Evolutionary conservation across 2,888 invertebrate genomes (phyloP), one percentile per base, ranked within the genome.

Genomic region (Cordilura impudica): DNA sequence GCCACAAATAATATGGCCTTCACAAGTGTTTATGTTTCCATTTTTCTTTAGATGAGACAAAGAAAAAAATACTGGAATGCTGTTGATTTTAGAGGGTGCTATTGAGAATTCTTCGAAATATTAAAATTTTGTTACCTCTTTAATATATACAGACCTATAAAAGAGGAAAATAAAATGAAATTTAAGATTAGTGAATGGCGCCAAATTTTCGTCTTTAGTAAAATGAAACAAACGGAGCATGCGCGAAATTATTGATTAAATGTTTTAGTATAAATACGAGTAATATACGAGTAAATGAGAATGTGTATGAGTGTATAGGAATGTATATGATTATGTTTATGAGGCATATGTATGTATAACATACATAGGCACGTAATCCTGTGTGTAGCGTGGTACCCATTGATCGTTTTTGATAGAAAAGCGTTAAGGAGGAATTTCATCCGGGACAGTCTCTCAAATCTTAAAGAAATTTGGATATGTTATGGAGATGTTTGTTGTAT

Each of bases 211-310:
- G n/a, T 45, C 19, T 7, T 29, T 72, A 58, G 39, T 51, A 43
- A 54, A 61, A 67, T 58, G 47, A 12, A 35, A 39, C 26, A n/a
- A 26, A 53, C 18, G 45, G 4, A 19, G 16, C 81, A 81, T 73
- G 77, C 73, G 77, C 53, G 8, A 23, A 29, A 47, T 35, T 81
- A 81, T 81, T 65, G 81, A 81, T 80, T 75, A 10, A 8, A 10
- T 4, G 7, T 14, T 39, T 45, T 19, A 10, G 21, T 39, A 26
- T 73, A 39, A 43, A 5, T 49, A 39, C 21, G 51, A n/a, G 31
- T 18, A 8, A 4, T 21, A 12, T 19, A 19, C 35, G 6, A 39
- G 35, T n/a, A n/a, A n/a, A n/a, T n/a, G n/a, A n/a, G n/a, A n/a
- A n/a, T n/a, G n/a, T n/a, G n/a, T n/a, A n/a, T n/a, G 56, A 35